phyloP scores from a whole-genome alignment of 2,888 invertebrate species.

The Pandemis heparana region DNA sequence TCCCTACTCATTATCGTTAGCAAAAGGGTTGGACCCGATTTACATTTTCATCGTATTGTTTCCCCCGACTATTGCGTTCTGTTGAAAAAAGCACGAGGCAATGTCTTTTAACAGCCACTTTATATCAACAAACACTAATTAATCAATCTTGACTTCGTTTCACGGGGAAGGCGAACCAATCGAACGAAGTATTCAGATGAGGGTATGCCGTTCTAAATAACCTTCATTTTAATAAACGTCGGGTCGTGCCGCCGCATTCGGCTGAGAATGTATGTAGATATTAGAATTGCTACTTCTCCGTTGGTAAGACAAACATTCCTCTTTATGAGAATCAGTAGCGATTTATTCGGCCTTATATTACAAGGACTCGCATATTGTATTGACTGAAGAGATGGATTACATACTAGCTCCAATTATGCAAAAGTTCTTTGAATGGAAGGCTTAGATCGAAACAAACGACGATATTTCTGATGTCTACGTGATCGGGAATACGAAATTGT shows the following conservation, averaged over 20 bases:
- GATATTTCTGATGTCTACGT: conserved; percentile 49
- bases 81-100: conserved; percentile 22
- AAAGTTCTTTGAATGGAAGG: conserved; percentile 46
- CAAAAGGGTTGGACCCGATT: conserved; percentile 71
- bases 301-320: conserved; percentile 43
- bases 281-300: conserved; percentile 40
- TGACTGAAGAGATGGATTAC: conserved; percentile 52
- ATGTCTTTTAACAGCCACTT: conserved; percentile 47
- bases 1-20: conserved; percentile 70
- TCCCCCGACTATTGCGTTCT: conserved; percentile 53
- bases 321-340: conserved; percentile 50
- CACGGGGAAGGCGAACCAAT: conserved; percentile 17
- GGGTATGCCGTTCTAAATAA: conserved; percentile 26
- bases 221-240: conserved; percentile 39
- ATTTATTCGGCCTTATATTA: conserved; percentile 50
- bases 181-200: conserved; percentile 21
- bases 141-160: conserved; percentile 48
- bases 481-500: conserved; percentile 54
- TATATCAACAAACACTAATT: conserved; percentile 47
- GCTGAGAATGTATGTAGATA: conserved; percentile 36
- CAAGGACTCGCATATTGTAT: conserved; percentile 47
- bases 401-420: conserved; percentile 52
- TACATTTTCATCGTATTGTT: conserved; percentile 65
- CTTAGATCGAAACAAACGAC: conserved; percentile 46
- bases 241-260: conserved; percentile 43